Base-by-base conservation (phyloP, 2,888 invertebrate species). In the Agriopis aurantiaria region DNA sequence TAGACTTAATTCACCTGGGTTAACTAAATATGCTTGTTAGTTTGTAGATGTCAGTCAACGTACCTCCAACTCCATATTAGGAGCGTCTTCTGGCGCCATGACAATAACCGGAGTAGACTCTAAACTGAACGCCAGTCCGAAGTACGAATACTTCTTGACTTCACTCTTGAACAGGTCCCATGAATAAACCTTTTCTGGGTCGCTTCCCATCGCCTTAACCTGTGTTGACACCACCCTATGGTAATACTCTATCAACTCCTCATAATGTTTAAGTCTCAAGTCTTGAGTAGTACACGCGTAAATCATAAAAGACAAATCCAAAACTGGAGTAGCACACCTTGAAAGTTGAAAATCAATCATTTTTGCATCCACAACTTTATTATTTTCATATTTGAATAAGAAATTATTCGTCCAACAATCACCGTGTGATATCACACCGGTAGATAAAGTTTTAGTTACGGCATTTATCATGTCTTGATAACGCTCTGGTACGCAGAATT, bases 401-500 rank as follows among this genome's bases (percentile, higher is more conserved):
- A 97, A 97, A 82, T 97, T 97, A n/a, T 96, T 96, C 0, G 96
- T 95, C 97, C 97, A 97, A 51, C 95, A 95, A 82, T 97, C 97
- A 0, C 97, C 97, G 69, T 97, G 97, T 0, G 95, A 95, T 43
- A 97, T 95, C 0, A 96, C 96, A 0, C 95, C 93, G n/a, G 94
- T 88, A 33, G 89, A 88, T 17, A 82, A 80, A 0, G 88, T 86
- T 0, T 83, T 76, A 0, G 90, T 82, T 0, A 90, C 91, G 0
- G 95, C 92, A 11, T 88, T 85, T 0, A 92, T 85, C 86, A 95
- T 87, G 59, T 93, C 94, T 64, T 93, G 90, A 56, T 95, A 95
- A 0, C 95, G 84, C 43, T 95, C 94, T 0, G 95, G 95, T 0
- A 93, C 88, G 6, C 94, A 87, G 68, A 96, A 95, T 46, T 95